Evolutionary conservation across 2,113 vertebrate genomes (phyloP), one percentile per base, ranked within the genome.

Genomic region (Vulpes ferrilata): DNA sequence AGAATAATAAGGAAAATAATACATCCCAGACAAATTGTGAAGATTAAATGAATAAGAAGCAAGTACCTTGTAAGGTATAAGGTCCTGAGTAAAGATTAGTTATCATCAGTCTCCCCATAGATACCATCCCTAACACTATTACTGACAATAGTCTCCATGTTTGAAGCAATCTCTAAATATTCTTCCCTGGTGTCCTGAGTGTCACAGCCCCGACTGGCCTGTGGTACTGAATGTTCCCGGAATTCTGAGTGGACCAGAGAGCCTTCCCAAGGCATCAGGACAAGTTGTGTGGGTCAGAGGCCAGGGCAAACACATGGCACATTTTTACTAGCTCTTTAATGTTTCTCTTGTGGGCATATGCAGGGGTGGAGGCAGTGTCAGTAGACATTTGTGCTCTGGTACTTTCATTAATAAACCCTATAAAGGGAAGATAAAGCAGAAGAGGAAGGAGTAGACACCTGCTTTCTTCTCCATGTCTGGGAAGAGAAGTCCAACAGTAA

Each of bases 251-350:
- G 73, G 35, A 30, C 35, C 65, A 71, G 59, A 74, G 27, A 74
- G 43, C 16, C 2, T 69, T 79, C 57, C 74, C 12, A 16, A 78
- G 43, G 48, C 20, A 8, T 48, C 7, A 59, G 71, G n/a, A 51
- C 35, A 62, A 73, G 57, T 8, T 0, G 0, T 17, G 7, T 13
- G 51, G 19, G 35, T 74, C 53, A 35, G 23, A 7, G 78, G 19
- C 35, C 19, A 19, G 22, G 69, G 67, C 17, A 12, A 35, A 32
- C 25, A 11, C 6, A 3, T 0, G 17, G 20, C 13, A 2, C 0
- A 1, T 35, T 93, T 64, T 85, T 2, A 15, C 9, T 11, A 12
- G 32, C 38, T 25, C 64, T 74, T 62, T 12, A 20, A 13, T 55
- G 69, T 73, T n/a, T 89, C 17, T 80, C 69, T 35, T 25, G 35